These are phyloP conservation scores for Choristoneura fumiferana DNA, from an alignment of 1,140 invertebrate genomes.

Conservation along the genomic window DNA sequence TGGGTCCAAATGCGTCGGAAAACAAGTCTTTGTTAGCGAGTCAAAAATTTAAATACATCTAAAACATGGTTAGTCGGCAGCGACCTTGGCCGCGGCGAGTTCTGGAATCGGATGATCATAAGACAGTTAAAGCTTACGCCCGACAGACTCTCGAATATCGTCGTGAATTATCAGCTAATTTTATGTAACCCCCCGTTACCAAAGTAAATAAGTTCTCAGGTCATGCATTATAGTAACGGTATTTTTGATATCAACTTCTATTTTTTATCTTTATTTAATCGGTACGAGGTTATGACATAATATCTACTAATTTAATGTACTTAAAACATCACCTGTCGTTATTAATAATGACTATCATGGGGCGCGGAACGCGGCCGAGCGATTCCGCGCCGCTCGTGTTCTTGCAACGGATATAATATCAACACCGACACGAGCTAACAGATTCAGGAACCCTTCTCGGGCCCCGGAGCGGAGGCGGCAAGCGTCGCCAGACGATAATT, in stretches of 20 bases:
- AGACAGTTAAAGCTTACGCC: constrained; percentile 25
- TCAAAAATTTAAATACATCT: constrained; percentile 20
- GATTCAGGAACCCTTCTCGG: neutral
- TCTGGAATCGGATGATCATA: constrained; percentile 30
- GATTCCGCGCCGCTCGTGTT: constrained; percentile 15
- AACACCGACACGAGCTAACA: too few relatives aligned
- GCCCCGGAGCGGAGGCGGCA: neutral
- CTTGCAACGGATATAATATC: constrained; percentile 23
- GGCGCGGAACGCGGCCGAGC: constrained; percentile 21
- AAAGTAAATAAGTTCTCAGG: too few relatives aligned
- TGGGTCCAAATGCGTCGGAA: constrained; percentile 26
- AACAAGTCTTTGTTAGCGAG: constrained; percentile 13
- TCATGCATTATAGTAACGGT: too few relatives aligned
- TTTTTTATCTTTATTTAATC: neutral
- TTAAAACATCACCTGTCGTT: constrained; percentile 29
- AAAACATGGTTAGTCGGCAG: constrained; percentile 25
- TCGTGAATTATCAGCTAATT: neutral
- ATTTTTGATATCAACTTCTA: too few relatives aligned
- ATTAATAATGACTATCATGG: constrained; percentile 35
- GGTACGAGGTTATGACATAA: constrained; percentile 12
- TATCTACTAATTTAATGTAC: constrained; percentile 31
- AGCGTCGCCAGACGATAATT: neutral
- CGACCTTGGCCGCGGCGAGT: constrained; percentile 27
- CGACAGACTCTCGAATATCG: neutral
- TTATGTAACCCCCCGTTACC: too few relatives aligned